Evolutionary conservation across 2,797 vertebrate species (phyloP), one percentile per base, ranked within the genome.

Genomic region (Xiphophorus birchmanni): DNA sequence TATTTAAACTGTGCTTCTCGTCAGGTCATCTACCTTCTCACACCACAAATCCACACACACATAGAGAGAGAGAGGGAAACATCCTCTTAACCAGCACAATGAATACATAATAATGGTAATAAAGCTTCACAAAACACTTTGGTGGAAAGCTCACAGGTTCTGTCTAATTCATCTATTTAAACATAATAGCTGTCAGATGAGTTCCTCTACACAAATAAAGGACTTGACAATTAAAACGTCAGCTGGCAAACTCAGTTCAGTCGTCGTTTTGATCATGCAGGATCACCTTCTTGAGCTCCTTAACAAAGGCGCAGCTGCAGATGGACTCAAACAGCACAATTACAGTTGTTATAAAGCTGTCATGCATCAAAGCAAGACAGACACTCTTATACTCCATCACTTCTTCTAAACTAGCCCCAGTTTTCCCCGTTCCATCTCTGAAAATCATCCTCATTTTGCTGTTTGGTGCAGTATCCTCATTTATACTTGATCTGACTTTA

Each of bases 81-180:
- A 0, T 63, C 60, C 13, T 63, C 15, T 63, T 63, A 63, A 63
- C 29, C 60, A 63, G 60, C 29, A 63, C 32, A 63, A 63, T 63
- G 32, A 32, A 6, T 35, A 7, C 60, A 63, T 63, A 63, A 63
- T 63, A 35, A 63, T 63, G 17, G 15, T 63, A 63, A 63, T 63
- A 32, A 17, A 15, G 60, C 32, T 63, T 63, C 29, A 63, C 5
- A 63, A 63, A 63, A 35, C 2, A 18, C 60, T 63, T 63, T 60
- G 56, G 56, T 60, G 26, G 56, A 60, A 60, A 60, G 56, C 56
- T 60, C 56, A 17, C 17, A 63, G 60, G 60, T 63, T 63, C 60
- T 63, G 60, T 37, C 60, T 37, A 65, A 18, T 65, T 37, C 17
- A 21, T 65, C 37, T 18, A 40, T 40, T 67, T 37, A 67, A 40